Base-by-base conservation (phyloP, 2,888 invertebrate species). In the Pteria penguin region DNA sequence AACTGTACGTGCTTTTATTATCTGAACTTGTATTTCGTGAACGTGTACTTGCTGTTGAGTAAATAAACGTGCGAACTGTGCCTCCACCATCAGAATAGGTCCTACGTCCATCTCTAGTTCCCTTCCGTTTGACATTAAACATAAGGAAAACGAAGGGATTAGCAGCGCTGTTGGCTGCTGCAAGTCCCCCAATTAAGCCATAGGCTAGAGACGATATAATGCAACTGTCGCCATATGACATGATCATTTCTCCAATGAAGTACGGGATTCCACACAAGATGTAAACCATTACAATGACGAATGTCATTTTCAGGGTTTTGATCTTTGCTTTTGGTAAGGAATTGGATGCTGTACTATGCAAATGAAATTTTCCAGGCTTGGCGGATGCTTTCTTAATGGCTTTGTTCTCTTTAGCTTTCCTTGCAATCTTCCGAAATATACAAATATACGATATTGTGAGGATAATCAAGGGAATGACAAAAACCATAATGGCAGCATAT, bases 291-390 rank as follows among this genome's bases (percentile, higher is more conserved):
- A 91, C 90, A n/a, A 92, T 91, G 4, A 91, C 90, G 36, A 91
- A 80, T 4, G 92, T 91, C 91, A 92, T 92, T 79, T 90, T 91
- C 32, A 92, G 79, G 2, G 92, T 92, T 78, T 92, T 92, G 18
- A 90, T 85, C 81, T 91, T 92, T 5, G 92, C 92, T 70, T 86
- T 88, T 14, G 91, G 90, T 27, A 92, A 84, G 0, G 92, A 89
- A 29, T 83, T 86, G 11, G 90, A 90, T 14, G 85, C 86, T 1
- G 90, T 90, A 75, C 89, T 88, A 74, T 90, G 90, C 14, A 91
- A 83, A 31, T 88, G 87, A 29, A 91, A 83, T 76, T 89, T 89
- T 4, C 89, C 90, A 2, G 89, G 86, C 65, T 87, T 89, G 54
- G 85, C 83, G 57, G 80, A 83, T 71, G 82, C 80, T 26, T 82